Conservation (phyloP, 1,140 invertebrate species). For the Archegozetes longisetosus region DNA sequence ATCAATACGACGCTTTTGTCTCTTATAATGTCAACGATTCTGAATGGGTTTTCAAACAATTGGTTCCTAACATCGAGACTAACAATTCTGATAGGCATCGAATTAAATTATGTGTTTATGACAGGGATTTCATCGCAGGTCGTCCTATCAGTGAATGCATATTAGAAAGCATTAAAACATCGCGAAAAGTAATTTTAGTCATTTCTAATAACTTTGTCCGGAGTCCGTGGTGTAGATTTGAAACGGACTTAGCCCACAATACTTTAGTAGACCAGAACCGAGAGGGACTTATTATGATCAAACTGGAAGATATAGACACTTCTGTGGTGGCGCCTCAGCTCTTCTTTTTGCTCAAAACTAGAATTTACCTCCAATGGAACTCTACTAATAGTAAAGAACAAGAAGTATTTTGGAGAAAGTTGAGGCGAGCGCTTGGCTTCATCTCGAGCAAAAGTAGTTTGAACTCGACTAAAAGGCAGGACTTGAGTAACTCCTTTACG, state of each 20-base stretch:
- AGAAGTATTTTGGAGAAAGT: neutral
- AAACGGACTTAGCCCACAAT: slow-evolving; percentile 40
- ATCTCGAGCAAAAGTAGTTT: too few relatives aligned
- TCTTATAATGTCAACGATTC: slow-evolving; percentile 45
- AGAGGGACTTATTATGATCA: slow-evolving; percentile 41
- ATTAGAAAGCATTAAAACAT: slow-evolving; percentile 38
- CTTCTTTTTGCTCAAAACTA: slow-evolving; percentile 14
- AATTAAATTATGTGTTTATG: slow-evolving; percentile 40
- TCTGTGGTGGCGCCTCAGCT: slow-evolving; percentile 6
- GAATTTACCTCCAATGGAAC: slow-evolving; percentile 15
- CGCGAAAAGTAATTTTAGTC: slow-evolving; percentile 42
- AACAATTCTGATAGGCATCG: neutral
- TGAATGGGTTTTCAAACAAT: slow-evolving; percentile 36
- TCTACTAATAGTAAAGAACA: neutral
- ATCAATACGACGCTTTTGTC: slow-evolving; percentile 46
- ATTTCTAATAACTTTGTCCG: slow-evolving; percentile 43
- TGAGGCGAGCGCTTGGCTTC: neutral
- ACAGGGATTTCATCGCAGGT: slow-evolving; percentile 46
- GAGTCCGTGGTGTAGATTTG: slow-evolving; percentile 47
- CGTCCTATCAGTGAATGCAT: slow-evolving; percentile 42
- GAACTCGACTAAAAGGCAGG: too few relatives aligned
- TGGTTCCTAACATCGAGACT: slow-evolving; percentile 36
- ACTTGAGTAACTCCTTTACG: too few relatives aligned
- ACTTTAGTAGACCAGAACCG: slow-evolving; percentile 30
- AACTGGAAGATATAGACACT: slow-evolving; percentile 35